Evolutionary conservation across 92 coral and sea anemone genomes (phyloP).

Genomic region (Actinostola sp.): DNA sequence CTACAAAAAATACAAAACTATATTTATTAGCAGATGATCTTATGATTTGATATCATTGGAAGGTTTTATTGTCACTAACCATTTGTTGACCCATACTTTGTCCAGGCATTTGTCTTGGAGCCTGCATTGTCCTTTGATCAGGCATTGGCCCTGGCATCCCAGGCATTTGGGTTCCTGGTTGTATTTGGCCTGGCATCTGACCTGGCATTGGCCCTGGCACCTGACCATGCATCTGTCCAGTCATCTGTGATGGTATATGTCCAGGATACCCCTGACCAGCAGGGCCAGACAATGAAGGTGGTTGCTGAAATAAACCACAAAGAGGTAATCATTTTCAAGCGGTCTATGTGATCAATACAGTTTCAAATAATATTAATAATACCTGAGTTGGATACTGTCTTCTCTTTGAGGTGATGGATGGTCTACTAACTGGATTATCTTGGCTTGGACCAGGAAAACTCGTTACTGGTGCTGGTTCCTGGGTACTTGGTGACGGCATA

Average conservation of each 20-base stretch:
- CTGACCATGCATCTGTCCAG: slow-evolving; percentile 39
- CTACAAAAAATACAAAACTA: not conserved
- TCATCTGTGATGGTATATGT: slow-evolving; percentile 39
- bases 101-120: slow-evolving; percentile 18
- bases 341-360: not conserved
- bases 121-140: slow-evolving; percentile 17
- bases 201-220: slow-evolving; percentile 16
- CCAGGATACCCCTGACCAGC: slow-evolving; percentile 53
- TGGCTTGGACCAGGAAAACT: slow-evolving; percentile 36
- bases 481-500: slow-evolving; percentile 23
- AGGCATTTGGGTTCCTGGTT: slow-evolving; percentile 30
- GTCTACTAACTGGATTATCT: slow-evolving; percentile 25
- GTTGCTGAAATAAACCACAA: slow-evolving; percentile 18
- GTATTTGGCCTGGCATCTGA: slow-evolving; percentile 23
- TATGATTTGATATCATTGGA: not conserved
- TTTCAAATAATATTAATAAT: slow-evolving; percentile 3
- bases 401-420: slow-evolving; percentile 48
- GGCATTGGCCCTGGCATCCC: slow-evolving; percentile 36
- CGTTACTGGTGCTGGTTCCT: slow-evolving; percentile 10
- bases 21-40: too few species aligned
- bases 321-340: not conserved
- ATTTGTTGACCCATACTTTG: slow-evolving; percentile 3
- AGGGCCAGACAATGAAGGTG: slow-evolving; percentile 46
- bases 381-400: slow-evolving; percentile 85
- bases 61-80: not conserved